Evolutionary conservation across 2,113 vertebrate species (phyloP).

Genomic region (Elephas maximus): DNA sequence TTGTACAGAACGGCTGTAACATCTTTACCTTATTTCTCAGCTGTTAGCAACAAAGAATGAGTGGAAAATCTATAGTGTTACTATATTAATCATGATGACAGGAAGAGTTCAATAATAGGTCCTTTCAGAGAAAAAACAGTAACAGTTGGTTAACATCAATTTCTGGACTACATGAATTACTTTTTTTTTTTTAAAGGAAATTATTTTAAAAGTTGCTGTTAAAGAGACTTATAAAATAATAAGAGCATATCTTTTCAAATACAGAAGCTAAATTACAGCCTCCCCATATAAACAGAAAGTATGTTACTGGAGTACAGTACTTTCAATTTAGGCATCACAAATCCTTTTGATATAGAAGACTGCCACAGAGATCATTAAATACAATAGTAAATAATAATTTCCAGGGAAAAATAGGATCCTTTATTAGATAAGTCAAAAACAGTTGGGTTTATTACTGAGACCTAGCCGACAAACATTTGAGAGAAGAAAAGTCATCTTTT

Average conservation of each 20-base stretch:
- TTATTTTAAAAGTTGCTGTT: conserved; percentile 53
- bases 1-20: conserved; percentile 44
- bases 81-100: conserved; percentile 34
- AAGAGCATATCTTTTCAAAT: conserved; percentile 51
- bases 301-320: not conserved
- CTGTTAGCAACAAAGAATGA: conserved; percentile 10
- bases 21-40: conserved; percentile 1
- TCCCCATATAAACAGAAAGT: not conserved
- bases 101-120: conserved; percentile 10
- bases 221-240: conserved; percentile 21
- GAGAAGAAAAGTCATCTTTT: conserved; percentile 22
- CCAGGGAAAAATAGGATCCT: not conserved
- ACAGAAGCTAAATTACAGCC: not conserved
- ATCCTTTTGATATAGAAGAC: not conserved
- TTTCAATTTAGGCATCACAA: not conserved
- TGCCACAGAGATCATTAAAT: conserved; percentile 51
- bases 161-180: conserved; percentile 1
- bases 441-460: conserved; percentile 26
- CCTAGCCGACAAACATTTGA: not conserved
- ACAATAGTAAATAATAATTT: conserved; percentile 58
- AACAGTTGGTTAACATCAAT: conserved; percentile 40
- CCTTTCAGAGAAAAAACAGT: conserved; percentile 27
- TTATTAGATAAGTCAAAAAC: conserved; percentile 20
- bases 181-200: conserved; percentile 43
- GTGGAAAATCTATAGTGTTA: conserved; percentile 43